Conservation (phyloP, 1,140 invertebrate species). For the Drosophila tropicalis region DNA sequence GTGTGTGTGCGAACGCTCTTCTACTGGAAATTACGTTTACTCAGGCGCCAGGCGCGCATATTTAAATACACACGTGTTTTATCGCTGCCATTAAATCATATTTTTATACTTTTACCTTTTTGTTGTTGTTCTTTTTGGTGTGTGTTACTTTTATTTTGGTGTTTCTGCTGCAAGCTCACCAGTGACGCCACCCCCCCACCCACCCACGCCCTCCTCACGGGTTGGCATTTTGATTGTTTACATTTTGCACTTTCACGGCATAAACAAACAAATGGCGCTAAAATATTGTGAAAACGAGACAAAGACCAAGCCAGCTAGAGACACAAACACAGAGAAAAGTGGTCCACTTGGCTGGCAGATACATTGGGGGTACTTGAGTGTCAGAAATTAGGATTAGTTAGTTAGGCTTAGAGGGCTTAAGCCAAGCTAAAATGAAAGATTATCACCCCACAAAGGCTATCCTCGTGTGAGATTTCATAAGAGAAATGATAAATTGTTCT, state of each 20-base stretch:
- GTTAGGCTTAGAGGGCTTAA: not conserved
- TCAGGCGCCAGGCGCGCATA: constrained; percentile 81
- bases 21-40: constrained; percentile 81
- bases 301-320: constrained; percentile 32
- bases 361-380: not conserved
- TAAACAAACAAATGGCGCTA: constrained; percentile 77
- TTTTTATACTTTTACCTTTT: constrained; percentile 82
- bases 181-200: constrained; percentile 14
- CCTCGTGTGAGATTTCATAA: too few species aligned
- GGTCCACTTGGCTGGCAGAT: not conserved
- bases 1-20: constrained; percentile 24
- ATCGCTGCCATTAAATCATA: constrained; percentile 83
- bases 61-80: constrained; percentile 84
- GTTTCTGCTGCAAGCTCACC: constrained; percentile 48
- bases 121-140: constrained; percentile 18
- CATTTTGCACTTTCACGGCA: constrained; percentile 81
- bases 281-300: constrained; percentile 64
- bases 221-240: constrained; percentile 81
- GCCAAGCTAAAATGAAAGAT: too few species aligned
- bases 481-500: too few species aligned
- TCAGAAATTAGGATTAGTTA: constrained; percentile 12
- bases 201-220: constrained; percentile 14
- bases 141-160: not conserved
- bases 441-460: too few species aligned
- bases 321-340: constrained; percentile 3